Base-by-base conservation (phyloP, 2,888 invertebrate genomes). In the Petrophora chlorosata region DNA sequence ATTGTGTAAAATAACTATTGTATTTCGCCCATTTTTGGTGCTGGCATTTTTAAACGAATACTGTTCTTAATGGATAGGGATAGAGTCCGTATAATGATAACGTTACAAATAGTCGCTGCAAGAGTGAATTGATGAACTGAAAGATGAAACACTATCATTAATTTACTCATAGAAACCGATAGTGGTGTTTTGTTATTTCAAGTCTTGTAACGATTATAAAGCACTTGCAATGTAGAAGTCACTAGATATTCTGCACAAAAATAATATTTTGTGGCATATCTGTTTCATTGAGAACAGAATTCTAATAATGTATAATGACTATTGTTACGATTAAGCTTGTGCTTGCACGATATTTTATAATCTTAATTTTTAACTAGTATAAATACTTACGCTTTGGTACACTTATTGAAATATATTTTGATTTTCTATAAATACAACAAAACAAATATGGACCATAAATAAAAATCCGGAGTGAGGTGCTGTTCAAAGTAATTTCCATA, bases 241-340 rank as follows among this genome's bases (percentile, higher is more conserved):
- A n/a, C n/a, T n/a, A n/a, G n/a, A n/a, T n/a, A n/a, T n/a, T n/a
- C n/a, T n/a, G n/a, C n/a, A n/a, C n/a, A n/a, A n/a, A n/a, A n/a
- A n/a, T n/a, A n/a, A n/a, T n/a, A n/a, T n/a, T n/a, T n/a, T n/a
- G n/a, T n/a, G n/a, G n/a, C n/a, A n/a, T n/a, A n/a, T n/a, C n/a
- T n/a, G 23, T 36, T 55, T 61, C 53, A 58, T 69, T 66, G 58
- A 54, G 72, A 73, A 72, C 76, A 73, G 71, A 51, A 67, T 73
- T 73, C 68, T 39, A 48, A 61, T 46, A 32, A 10, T 17, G 2
- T 58, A 46, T 50, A 3, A 57, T 56, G 49, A 61, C 59, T 60
- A 67, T 73, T 63, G 61, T 69, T 70, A 66, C 63, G 54, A 56
- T 60, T 66, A 67, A 69, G 73, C 73, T 74, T 72, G 64, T 63